Evolutionary conservation across 92 coral and sea anemone genomes (phyloP).

Genomic region (Pocillopora grandis): DNA sequence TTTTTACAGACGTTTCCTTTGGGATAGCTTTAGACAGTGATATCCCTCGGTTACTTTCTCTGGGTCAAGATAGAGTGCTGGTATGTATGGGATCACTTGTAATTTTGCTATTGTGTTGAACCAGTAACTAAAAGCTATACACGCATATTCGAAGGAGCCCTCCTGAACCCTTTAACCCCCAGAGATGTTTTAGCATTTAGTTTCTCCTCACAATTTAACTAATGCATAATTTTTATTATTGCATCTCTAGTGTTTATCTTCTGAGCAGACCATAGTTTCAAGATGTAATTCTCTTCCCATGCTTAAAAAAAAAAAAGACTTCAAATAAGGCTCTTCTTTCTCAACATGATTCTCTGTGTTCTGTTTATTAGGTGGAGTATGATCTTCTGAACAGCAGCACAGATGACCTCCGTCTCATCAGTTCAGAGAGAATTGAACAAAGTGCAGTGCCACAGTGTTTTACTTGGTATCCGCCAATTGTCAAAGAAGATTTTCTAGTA

Average conservation of each 20-base stretch:
- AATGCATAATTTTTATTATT: no score
- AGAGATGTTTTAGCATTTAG: no score
- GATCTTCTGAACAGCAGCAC: slow-evolving; percentile 88
- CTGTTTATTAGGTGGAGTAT: slow-evolving; percentile 77
- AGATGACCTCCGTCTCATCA: slow-evolving; percentile 90
- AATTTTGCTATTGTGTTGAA: no score
- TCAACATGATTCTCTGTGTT: neutral
- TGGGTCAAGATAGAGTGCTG: slow-evolving; percentile 92
- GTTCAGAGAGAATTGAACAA: slow-evolving; percentile 95
- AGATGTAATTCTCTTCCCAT: no score
- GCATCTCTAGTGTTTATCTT: no score
- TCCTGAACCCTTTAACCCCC: no score
- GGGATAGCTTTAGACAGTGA: slow-evolving; percentile 91
- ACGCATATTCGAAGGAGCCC: no score
- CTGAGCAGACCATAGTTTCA: no score
- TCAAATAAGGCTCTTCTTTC: neutral
- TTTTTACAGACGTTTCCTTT: slow-evolving; percentile 75
- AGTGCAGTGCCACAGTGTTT: slow-evolving; percentile 97
- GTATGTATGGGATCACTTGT: slow-evolving; percentile 39
- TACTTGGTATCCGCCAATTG: slow-evolving; percentile 98
- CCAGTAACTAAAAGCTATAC: no score
- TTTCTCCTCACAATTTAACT: no score
- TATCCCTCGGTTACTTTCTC: slow-evolving; percentile 81
- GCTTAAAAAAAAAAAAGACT: no score
- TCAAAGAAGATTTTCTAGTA: slow-evolving; percentile 93